Evolutionary conservation across 2,888 invertebrate genomes (phyloP), one percentile per base, ranked within the genome.

Genomic region (Drosophila birchii): DNA sequence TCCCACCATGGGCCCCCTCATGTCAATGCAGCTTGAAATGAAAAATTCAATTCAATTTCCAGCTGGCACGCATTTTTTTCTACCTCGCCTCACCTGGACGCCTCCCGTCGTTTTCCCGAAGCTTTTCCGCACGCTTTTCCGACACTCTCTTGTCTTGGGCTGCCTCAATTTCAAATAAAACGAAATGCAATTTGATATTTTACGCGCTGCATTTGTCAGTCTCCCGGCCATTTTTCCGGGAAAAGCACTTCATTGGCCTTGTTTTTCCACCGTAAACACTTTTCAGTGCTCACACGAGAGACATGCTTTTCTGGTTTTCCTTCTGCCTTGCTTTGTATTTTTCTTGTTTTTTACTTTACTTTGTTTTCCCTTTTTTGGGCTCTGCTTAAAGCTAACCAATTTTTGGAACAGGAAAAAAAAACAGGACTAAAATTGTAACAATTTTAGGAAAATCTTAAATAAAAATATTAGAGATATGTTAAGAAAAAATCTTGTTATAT

Each of bases 101-200:
- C 45, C 5, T 45, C 9, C 43, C 43, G 43, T 20, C 41, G 41
- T 8, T 29, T 23, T 26, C 9, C 18, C 16, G 16, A 8, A 12
- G 32, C 49, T 34, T 86, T 83, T 56, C 54, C 38, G 20, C 20
- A 9, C 54, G 47, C 47, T 56, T 56, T 57, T 57, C 66, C 41
- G 43, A 56, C 49, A 43, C 70, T 57, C 49, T 43, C 49, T 51
- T 56, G 56, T 56, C 69, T 57, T 61, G 59, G 60, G 23, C 20
- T 49, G 57, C 45, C 70, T 74, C 70, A 26, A 69, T 69, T 78
- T 71, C 68, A 72, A 77, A 88, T 83, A 57, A 72, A 88, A 75
- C 62, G 58, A 83, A 86, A 76, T 88, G 78, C 86, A 83, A 88
- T 83, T 78, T 87, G 75, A 83, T 82, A 85, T 87, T 68, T 83